phyloP scores from a whole-genome alignment of 2,888 invertebrate genomes.

The Drosophila pseudotakahashii region DNA sequence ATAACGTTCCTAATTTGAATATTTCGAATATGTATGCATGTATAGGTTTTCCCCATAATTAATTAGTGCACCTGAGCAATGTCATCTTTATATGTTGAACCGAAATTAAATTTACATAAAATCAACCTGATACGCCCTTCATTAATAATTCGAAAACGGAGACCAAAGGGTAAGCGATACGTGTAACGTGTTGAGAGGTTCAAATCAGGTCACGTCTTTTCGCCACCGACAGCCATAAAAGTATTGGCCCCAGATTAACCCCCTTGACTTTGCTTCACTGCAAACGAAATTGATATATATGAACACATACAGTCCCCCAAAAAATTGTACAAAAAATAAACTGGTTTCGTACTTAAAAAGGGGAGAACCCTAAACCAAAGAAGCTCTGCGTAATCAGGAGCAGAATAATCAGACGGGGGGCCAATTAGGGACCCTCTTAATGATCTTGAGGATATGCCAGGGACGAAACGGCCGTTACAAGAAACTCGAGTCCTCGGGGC shows the following conservation, averaged over 20 bases:
- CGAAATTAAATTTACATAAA: constrained; percentile 15
- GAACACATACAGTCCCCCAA: neutral
- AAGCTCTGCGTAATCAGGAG: constrained; percentile 30
- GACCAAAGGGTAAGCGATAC: constrained; percentile 7
- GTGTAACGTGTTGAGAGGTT: constrained; percentile 22
- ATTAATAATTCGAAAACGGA: constrained; percentile 1
- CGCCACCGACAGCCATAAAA: constrained; percentile 10
- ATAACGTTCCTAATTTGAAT: constrained; percentile 12
- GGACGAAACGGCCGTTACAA: constrained; percentile 49
- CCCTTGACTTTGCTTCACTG: constrained; percentile 4
- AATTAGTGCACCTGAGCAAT: constrained; percentile 9
- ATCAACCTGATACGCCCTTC: constrained; percentile 15
- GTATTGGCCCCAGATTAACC: constrained; percentile 16
- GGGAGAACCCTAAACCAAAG: constrained; percentile 21
- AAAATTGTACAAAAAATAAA: constrained; percentile 18
- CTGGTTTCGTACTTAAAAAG: constrained; percentile 7
- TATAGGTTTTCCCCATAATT: constrained; percentile 4
- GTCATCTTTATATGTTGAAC: constrained; percentile 1
- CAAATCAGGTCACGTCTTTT: constrained; percentile 28
- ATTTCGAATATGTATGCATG: neutral
- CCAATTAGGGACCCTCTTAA: constrained; percentile 26
- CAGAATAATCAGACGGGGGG: constrained; percentile 4
- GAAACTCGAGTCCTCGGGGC: constrained; percentile 19
- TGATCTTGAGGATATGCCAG: constrained; percentile 11
- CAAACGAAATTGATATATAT: constrained; percentile 20